Base-by-base conservation (phyloP, 2,888 invertebrate genomes). In the Eupithecia abbreviata region DNA sequence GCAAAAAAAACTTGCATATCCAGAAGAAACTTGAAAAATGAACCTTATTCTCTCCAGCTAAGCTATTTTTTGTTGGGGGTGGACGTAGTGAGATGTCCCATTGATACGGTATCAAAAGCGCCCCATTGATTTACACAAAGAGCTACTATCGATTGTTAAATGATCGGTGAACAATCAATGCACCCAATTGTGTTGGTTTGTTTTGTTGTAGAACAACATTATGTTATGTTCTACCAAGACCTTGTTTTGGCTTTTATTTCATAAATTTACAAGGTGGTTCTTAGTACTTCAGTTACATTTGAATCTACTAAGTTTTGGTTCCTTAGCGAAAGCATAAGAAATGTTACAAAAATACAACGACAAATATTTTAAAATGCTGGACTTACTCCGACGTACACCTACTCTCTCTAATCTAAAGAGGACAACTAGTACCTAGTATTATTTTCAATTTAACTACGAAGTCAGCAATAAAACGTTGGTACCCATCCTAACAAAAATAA, bases 41-140 rank as follows among this genome's bases (percentile, higher is more conserved):
- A 73, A 77, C 87, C 82, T 82, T 90, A 87, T 78, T n/a, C 5
- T 4, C 0, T 10, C 42, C 4, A 12, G 2, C 4, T 75, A 83
- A 85, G 81, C 80, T 73, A 68, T 62, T 42, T 49, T 58, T 68
- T 71, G 74, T 75, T 47, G 77, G 81, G 77, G 77, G 85, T 84
- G 81, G 85, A 83, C 82, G 85, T 89, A 84, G 86, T 87, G 72
- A 72, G 78, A 90, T 92, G 90, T 88, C 85, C 90, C 88, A 92
- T 93, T 92, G 93, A 92, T 92, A 86, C 85, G 86, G 91, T 91
- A 91, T 93, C 93, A 92, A 90, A 90, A 90, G 93, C 91, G 87
- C 93, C 94, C 94, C 88, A 93, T 92, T 90, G 93, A 92, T 92
- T 86, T 85, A 81, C 83, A 94, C 93, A 94, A 94, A 91, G 91